phyloP scores from a whole-genome alignment of 2,888 invertebrate genomes.

The Cantharis rustica region DNA sequence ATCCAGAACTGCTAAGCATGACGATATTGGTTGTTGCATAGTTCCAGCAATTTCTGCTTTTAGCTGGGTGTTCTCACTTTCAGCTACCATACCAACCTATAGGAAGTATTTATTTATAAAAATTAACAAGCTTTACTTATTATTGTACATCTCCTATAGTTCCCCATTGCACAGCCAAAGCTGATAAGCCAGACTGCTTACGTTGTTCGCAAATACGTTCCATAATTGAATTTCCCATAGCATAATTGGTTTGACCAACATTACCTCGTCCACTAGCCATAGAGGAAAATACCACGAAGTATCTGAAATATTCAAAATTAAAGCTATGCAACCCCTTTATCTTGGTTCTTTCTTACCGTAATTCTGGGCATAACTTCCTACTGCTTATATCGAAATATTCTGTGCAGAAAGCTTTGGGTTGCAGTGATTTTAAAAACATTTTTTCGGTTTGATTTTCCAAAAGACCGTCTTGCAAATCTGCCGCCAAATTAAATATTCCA shows the following conservation, averaged over 20 bases:
- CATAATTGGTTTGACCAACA: slow-evolving; percentile 88
- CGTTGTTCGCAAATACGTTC: slow-evolving; percentile 79
- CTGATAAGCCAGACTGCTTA: slow-evolving; percentile 28
- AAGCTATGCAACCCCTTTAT: background rate
- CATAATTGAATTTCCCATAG: slow-evolving; percentile 86
- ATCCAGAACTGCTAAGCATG: slow-evolving; percentile 67
- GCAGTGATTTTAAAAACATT: slow-evolving; percentile 69
- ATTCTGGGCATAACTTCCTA: slow-evolving; percentile 22
- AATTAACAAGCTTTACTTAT: slow-evolving; percentile 30
- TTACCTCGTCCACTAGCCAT: slow-evolving; percentile 93
- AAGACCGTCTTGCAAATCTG: slow-evolving; percentile 74
- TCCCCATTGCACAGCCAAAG: slow-evolving; percentile 38
- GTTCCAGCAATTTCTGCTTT: slow-evolving; percentile 62
- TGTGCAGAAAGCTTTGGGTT: slow-evolving; percentile 79
- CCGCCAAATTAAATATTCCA: slow-evolving; percentile 90
- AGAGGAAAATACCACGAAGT: slow-evolving; percentile 91
- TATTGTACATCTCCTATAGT: slow-evolving; percentile 51
- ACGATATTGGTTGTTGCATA: slow-evolving; percentile 69
- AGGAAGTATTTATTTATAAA: background rate
- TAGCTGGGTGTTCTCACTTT: slow-evolving; percentile 42
- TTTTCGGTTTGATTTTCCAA: slow-evolving; percentile 77
- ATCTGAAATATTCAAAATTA: slow-evolving; percentile 48
- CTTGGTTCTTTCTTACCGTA: slow-evolving; percentile 38
- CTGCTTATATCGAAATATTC: slow-evolving; percentile 71
- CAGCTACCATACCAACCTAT: slow-evolving; percentile 67